These are phyloP conservation scores for Notospermus geniculatus DNA, from an alignment of 1,140 invertebrate genomes.

Conservation along the genomic window DNA sequence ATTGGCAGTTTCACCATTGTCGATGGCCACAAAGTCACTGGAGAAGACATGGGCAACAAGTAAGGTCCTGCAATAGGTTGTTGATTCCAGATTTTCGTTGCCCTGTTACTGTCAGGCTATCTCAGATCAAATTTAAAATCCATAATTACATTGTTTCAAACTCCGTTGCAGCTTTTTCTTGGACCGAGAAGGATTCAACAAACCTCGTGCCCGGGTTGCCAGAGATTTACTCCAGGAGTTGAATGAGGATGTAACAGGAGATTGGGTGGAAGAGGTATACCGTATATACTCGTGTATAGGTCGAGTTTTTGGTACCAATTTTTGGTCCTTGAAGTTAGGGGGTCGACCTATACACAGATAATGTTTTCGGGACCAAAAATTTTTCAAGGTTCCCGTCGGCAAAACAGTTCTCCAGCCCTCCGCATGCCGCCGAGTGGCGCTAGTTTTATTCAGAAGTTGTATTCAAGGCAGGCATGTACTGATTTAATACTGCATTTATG, in stretches of 20 bases:
- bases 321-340: too few relatives aligned
- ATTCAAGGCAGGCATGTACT: too few relatives aligned
- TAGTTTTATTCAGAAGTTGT: too few relatives aligned
- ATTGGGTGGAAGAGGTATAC: conserved; percentile 79
- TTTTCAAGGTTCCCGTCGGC: too few relatives aligned
- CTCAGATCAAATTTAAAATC: background rate
- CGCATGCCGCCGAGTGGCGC: too few relatives aligned
- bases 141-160: background rate
- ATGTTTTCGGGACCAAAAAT: too few relatives aligned
- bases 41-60: conserved; percentile 92
- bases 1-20: conserved; percentile 95
- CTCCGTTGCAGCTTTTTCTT: conserved; percentile 77
- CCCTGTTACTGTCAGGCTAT: background rate
- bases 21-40: conserved; percentile 73
- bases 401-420: too few relatives aligned
- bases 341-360: too few relatives aligned
- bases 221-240: conserved; percentile 82
- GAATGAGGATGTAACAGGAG: conserved; percentile 89
- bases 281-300: too few relatives aligned
- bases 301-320: too few relatives aligned
- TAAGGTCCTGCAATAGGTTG: conserved; percentile 54
- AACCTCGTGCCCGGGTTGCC: conserved; percentile 79
- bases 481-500: too few relatives aligned
- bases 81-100: background rate
- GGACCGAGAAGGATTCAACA: conserved; percentile 73